These are phyloP conservation scores for Galaxias olidus DNA, from an alignment of 2,797 vertebrate species.

Conservation along the genomic window DNA sequence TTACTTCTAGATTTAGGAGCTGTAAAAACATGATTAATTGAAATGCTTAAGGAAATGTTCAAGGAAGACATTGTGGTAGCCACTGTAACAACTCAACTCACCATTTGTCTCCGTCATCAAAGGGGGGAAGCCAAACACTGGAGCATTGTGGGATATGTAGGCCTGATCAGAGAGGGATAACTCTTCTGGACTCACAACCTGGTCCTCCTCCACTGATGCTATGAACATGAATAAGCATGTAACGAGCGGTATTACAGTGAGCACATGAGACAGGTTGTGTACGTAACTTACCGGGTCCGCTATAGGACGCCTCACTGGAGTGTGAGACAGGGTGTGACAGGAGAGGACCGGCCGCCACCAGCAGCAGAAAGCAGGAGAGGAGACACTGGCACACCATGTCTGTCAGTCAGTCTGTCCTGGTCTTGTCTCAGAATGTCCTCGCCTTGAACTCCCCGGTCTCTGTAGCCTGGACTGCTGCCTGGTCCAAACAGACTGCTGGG, in stretches of 20 bases:
- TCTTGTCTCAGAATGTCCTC: too few relatives aligned
- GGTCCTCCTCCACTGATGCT: constrained; percentile 42
- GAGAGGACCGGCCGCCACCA: constrained; percentile 30
- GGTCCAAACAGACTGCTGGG: not conserved
- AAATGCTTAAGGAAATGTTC: too few relatives aligned
- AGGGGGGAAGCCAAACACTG: constrained; percentile 24
- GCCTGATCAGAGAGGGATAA: constrained; percentile 27
- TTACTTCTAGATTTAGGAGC: too few relatives aligned
- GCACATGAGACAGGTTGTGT: not conserved
- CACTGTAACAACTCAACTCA: constrained; percentile 7
- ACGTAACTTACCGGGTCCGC: constrained; percentile 37
- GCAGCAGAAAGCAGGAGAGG: constrained; percentile 35
- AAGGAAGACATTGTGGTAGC: too few relatives aligned
- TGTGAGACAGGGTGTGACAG: constrained; percentile 39
- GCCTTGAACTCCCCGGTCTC: not conserved
- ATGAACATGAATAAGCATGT: not conserved
- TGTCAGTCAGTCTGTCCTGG: not conserved
- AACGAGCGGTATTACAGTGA: not conserved
- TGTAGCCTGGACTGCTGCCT: constrained; percentile 5
- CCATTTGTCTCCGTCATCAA: constrained; percentile 39
- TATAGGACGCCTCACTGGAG: constrained; percentile 35
- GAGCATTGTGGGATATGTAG: constrained; percentile 30
- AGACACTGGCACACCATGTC: constrained; percentile 38
- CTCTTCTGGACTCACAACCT: constrained; percentile 28
- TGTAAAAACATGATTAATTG: too few relatives aligned